phyloP scores from a whole-genome alignment of 2,113 vertebrate genomes.

The Stegostoma tigrinum region DNA sequence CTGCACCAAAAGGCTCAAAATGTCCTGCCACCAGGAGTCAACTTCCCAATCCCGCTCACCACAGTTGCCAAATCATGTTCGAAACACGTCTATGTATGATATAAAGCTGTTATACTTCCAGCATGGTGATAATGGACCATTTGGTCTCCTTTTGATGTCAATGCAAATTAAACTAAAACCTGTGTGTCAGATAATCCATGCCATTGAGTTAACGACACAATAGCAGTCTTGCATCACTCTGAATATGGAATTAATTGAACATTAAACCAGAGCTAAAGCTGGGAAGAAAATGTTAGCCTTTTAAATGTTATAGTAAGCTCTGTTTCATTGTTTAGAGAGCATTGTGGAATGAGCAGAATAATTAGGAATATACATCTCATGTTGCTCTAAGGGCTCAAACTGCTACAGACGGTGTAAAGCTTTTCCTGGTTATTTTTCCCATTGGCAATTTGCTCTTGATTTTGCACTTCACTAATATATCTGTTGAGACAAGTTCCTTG shows the following conservation, averaged over 20 bases:
- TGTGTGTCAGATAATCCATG: neutral
- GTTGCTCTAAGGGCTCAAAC: neutral
- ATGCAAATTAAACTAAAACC: neutral
- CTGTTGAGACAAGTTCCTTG: neutral
- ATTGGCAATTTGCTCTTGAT: neutral
- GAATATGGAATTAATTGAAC: neutral
- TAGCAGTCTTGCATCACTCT: neutral
- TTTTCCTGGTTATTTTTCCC: neutral
- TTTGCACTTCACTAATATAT: neutral
- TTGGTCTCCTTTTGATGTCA: neutral
- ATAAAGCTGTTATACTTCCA: neutral
- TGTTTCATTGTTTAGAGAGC: neutral
- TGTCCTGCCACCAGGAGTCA: neutral
- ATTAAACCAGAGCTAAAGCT: no score
- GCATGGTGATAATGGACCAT: no score
- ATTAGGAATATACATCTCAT: neutral
- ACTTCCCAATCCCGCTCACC: neutral
- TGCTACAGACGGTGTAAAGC: neutral
- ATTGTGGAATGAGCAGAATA: neutral
- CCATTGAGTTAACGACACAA: neutral
- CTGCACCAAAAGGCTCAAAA: no score
- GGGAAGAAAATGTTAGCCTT: neutral
- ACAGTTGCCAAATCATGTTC: neutral
- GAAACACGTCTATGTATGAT: neutral
- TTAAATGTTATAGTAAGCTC: neutral